These are phyloP conservation scores for Aegypius monachus DNA, from an alignment of 2,113 vertebrate genomes.

Conservation along the genomic window DNA sequence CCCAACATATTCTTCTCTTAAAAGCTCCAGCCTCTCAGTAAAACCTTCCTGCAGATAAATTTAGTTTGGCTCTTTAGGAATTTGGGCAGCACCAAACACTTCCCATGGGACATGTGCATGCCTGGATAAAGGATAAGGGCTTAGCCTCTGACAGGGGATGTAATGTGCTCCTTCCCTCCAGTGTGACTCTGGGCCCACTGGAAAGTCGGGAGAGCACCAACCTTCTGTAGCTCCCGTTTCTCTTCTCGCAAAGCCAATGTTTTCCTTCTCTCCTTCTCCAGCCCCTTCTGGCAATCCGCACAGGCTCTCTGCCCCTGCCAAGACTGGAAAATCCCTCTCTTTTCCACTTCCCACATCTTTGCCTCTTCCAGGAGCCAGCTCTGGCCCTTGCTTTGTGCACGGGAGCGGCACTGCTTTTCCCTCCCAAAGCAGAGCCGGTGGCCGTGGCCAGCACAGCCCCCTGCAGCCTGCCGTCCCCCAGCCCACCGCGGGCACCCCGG, in stretches of 20 bases:
- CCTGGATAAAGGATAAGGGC: not conserved
- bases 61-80: not conserved
- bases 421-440: not conserved
- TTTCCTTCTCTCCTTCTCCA: constrained; percentile 59
- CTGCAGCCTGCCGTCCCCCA: not conserved
- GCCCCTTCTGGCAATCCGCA: not conserved
- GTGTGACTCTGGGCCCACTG: rapidly evolving
- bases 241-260: constrained; percentile 47
- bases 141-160: not conserved
- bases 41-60: not conserved
- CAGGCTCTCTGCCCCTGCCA: not conserved
- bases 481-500: not conserved
- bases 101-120: rapidly evolving
- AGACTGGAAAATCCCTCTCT: constrained; percentile 42
- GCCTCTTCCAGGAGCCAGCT: constrained; percentile 35
- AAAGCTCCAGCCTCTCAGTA: not conserved
- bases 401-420: not conserved
- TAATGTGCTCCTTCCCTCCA: not conserved
- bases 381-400: not conserved
- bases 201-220: not conserved
- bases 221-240: constrained; percentile 69
- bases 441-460: not conserved
- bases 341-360: constrained; percentile 55
- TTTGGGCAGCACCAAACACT: rapidly evolving
- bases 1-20: not conserved